These are phyloP conservation scores for Cepaea nemoralis DNA, from an alignment of 1,140 invertebrate genomes.

Conservation along the genomic window DNA sequence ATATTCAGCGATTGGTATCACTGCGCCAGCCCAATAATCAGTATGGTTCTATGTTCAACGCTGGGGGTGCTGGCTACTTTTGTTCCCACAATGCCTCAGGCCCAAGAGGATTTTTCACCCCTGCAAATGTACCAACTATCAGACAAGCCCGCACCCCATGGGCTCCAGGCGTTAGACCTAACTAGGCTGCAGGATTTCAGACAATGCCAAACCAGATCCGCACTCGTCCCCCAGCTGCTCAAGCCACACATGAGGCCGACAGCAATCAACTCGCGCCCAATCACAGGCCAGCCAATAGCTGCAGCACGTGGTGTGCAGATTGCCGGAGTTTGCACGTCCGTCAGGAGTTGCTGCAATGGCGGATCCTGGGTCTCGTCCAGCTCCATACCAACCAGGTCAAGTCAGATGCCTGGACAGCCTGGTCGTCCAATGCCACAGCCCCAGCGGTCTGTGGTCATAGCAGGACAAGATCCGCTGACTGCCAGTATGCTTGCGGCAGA, in stretches of 20 bases:
- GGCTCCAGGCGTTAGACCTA: slow-evolving; percentile 9
- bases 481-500: slow-evolving; percentile 96
- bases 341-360: slow-evolving; percentile 24
- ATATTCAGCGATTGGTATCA: slow-evolving; percentile 73
- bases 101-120: slow-evolving; percentile 81
- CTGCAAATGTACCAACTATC: slow-evolving; percentile 82
- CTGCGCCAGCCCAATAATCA: slow-evolving; percentile 50
- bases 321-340: slow-evolving; percentile 35
- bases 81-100: slow-evolving; percentile 87
- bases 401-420: slow-evolving; percentile 26
- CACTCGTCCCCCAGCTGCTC: slow-evolving; percentile 55
- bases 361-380: slow-evolving; percentile 31
- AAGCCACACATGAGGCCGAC: slow-evolving; percentile 78
- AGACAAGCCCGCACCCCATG: slow-evolving; percentile 3
- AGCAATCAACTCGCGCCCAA: slow-evolving; percentile 83
- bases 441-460: slow-evolving; percentile 77
- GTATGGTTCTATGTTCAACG: slow-evolving; percentile 83
- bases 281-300: slow-evolving; percentile 76
- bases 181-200: slow-evolving; percentile 75
- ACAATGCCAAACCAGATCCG: slow-evolving; percentile 70
- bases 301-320: slow-evolving; percentile 74
- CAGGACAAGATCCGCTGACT: slow-evolving; percentile 95
- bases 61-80: slow-evolving; percentile 85
- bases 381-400: background rate
- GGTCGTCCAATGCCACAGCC: slow-evolving; percentile 26